Percentiles rank a stretch among this genome's conserved stretches.
Conservation (phyloP, 2,888 invertebrate species). For the Rotaria macrura region DNA sequence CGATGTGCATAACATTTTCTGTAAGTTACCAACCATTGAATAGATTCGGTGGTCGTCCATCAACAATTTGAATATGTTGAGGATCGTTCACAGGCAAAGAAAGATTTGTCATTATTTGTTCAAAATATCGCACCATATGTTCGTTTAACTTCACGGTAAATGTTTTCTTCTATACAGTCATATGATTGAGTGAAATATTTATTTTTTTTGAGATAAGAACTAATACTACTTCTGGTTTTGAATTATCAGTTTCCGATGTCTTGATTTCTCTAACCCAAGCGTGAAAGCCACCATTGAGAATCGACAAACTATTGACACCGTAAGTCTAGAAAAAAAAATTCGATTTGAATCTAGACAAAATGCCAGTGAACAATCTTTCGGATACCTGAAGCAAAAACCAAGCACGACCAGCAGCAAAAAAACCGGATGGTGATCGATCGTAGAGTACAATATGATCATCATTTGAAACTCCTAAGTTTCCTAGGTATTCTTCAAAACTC, state of each 20-base stretch:
- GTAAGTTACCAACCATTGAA: constrained; percentile 18
- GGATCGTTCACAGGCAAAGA: no score
- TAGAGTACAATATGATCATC: constrained; percentile 28
- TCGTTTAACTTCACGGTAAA: constrained; percentile 38
- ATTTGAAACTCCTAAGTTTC: constrained; percentile 21
- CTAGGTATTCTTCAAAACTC: constrained; percentile 24
- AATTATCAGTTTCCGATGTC: neutral
- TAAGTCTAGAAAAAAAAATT: constrained; percentile 37
- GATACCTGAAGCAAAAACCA: constrained; percentile 42
- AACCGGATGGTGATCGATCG: constrained; percentile 36
- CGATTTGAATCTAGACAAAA: neutral
- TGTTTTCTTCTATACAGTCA: constrained; percentile 38
- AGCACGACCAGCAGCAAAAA: constrained; percentile 39
- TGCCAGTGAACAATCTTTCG: neutral
- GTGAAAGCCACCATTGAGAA: constrained; percentile 40
- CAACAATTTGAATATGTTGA: constrained; percentile 36
- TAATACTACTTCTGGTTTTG: constrained; percentile 13
- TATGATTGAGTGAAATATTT: no score
- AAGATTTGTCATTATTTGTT: constrained; percentile 36
- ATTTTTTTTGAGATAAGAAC: neutral
- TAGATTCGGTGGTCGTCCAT: constrained; percentile 35
- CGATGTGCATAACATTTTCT: no score
- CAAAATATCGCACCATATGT: constrained; percentile 35
- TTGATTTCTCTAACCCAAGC: constrained; percentile 36
- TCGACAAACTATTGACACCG: constrained; percentile 39